Conservation (phyloP, 2,797 vertebrate genomes). For the Urosaurus nigricauda region DNA sequence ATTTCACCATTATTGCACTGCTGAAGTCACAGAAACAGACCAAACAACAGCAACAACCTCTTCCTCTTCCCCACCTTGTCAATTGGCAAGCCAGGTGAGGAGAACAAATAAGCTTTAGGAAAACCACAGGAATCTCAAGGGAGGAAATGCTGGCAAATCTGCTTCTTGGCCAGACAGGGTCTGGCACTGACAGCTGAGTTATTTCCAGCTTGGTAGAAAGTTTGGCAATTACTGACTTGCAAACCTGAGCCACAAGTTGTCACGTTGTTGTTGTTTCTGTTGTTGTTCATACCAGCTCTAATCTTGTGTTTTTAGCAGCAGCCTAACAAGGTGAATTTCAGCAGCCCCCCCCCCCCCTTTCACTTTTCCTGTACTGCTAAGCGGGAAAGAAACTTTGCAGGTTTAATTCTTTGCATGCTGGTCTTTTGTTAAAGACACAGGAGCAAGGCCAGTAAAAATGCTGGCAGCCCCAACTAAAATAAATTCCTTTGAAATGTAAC, state of each 20-base stretch:
- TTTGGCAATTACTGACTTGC: not conserved
- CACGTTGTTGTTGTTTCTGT: not conserved
- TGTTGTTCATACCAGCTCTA: not conserved
- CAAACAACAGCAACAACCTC: not conserved
- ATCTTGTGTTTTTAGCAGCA: not conserved
- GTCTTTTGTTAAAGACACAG: not conserved
- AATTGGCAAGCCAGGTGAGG: too few relatives aligned
- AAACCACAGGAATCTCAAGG: not conserved
- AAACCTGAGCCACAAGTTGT: too few relatives aligned
- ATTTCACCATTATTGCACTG: not conserved
- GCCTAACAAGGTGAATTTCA: not conserved
- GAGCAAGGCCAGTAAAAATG: not conserved
- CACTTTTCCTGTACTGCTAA: not conserved
- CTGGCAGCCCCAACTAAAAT: not conserved
- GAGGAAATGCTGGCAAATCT: not conserved
- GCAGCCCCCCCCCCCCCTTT: not conserved
- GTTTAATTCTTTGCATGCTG: not conserved
- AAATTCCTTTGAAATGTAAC: not conserved
- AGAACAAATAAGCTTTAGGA: not conserved
- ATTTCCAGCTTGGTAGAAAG: not conserved
- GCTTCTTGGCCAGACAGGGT: not conserved
- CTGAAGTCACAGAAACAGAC: not conserved
- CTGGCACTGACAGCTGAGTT: not conserved
- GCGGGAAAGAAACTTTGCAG: not conserved
- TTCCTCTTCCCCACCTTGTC: not conserved